Conservation (phyloP, 2,888 invertebrate genomes). For the Strigamia maritima region DNA sequence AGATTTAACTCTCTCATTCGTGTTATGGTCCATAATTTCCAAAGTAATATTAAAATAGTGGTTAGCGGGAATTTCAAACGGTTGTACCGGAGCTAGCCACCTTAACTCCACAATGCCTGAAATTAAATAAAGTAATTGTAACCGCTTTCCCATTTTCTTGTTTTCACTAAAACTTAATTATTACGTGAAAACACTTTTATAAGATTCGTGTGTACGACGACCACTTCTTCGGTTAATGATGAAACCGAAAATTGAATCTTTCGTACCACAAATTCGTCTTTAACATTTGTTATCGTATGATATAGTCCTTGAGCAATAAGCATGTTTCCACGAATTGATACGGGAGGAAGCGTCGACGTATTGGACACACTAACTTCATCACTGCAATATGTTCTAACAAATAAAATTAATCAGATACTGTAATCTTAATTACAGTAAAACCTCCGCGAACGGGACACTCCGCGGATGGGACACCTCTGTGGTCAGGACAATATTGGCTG, state of each 20-base stretch:
- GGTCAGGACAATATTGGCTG: too few relatives aligned
- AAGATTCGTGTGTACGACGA: background rate
- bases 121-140: background rate
- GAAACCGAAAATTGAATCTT: background rate
- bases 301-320: constrained; percentile 25
- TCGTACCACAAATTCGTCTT: background rate
- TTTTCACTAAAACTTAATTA: background rate
- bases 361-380: background rate
- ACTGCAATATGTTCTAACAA: background rate
- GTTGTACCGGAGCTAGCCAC: background rate
- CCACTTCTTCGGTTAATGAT: background rate
- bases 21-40: background rate
- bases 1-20: background rate
- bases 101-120: background rate
- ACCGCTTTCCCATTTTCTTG: background rate
- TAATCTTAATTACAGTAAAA: too few relatives aligned
- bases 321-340: background rate
- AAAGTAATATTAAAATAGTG: background rate
- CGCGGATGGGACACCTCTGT: too few relatives aligned
- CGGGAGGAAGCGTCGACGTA: background rate
- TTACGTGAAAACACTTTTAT: background rate
- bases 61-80: background rate
- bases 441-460: too few relatives aligned
- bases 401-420: background rate
- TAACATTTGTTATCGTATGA: background rate